phyloP scores from a whole-genome alignment of 2,797 vertebrate genomes.

The Thunnus albacares region DNA sequence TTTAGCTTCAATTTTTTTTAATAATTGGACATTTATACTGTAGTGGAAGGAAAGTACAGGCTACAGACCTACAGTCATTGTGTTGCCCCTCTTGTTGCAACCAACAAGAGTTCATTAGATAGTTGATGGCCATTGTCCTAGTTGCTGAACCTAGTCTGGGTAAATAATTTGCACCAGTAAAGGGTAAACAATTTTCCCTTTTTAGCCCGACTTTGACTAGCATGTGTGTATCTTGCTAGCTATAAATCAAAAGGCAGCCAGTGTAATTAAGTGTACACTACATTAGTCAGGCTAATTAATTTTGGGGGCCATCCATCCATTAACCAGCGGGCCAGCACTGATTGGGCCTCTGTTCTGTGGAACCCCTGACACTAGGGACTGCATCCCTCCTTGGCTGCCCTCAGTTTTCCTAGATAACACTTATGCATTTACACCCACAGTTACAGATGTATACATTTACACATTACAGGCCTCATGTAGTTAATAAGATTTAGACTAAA shows the following conservation, averaged over 20 bases:
- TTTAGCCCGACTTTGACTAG: slow-evolving; percentile 72
- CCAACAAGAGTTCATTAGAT: slow-evolving; percentile 54
- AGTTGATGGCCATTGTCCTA: slow-evolving; percentile 51
- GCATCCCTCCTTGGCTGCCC: slow-evolving; percentile 74
- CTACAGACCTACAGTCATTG: slow-evolving; percentile 16
- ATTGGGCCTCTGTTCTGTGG: slow-evolving; percentile 86
- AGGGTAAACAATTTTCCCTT: slow-evolving; percentile 64
- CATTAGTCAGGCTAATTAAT: slow-evolving; percentile 92
- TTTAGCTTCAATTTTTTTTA: neutral
- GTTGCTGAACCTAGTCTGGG: slow-evolving; percentile 64
- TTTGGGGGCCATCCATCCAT: slow-evolving; percentile 86
- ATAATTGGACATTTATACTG: neutral
- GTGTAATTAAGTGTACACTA: slow-evolving; percentile 91
- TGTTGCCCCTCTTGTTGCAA: slow-evolving; percentile 6
- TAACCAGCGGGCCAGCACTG: slow-evolving; percentile 86
- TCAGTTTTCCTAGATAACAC: slow-evolving; percentile 58
- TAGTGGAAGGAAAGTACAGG: slow-evolving; percentile 5
- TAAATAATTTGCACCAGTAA: slow-evolving; percentile 68
- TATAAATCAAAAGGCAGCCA: slow-evolving; percentile 89
- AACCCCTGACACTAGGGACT: slow-evolving; percentile 83
- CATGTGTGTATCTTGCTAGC: slow-evolving; percentile 81
- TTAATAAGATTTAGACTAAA: slow-evolving; percentile 33
- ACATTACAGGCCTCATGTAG: slow-evolving; percentile 5
- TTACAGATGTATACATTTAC: slow-evolving; percentile 48
- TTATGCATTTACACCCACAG: slow-evolving; percentile 56